A percentile compares a stretch with the other conserved stretches of the same genome.
These are phyloP conservation scores for Drosophila gunungcola DNA, from an alignment of 1,140 invertebrate genomes.

Conservation along the genomic window DNA sequence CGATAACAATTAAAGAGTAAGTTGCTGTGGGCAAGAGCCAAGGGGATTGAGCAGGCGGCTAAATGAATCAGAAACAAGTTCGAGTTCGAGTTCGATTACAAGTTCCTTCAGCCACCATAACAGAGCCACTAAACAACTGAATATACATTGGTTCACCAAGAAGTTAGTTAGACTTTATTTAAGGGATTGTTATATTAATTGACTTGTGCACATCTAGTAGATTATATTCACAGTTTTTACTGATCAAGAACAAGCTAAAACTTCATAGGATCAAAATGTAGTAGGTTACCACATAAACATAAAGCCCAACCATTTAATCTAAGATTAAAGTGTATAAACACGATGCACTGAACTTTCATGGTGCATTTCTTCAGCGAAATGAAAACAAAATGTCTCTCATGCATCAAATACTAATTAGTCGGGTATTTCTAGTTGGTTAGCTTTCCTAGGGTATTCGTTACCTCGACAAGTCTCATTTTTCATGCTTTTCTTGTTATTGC, in stretches of 20 bases:
- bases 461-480: slow-evolving; percentile 23
- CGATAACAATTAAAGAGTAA: slow-evolving; percentile 72
- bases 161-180: too few species aligned
- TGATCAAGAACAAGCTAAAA: background rate
- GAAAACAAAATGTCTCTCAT: background rate
- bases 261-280: too few species aligned
- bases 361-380: background rate
- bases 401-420: slow-evolving; percentile 2
- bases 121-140: slow-evolving; percentile 6
- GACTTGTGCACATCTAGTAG: too few species aligned
- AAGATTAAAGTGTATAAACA: background rate
- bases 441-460: slow-evolving; percentile 19
- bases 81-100: slow-evolving; percentile 34
- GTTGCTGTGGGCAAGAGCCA: slow-evolving; percentile 15
- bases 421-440: background rate
- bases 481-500: slow-evolving; percentile 36
- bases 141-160: background rate
- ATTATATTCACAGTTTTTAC: background rate
- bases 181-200: too few species aligned
- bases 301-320: background rate
- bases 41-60: slow-evolving; percentile 6
- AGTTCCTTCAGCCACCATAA: slow-evolving; percentile 19
- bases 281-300: too few species aligned
- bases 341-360: background rate
- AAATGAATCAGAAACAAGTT: slow-evolving; percentile 55